Base-by-base conservation (phyloP, 2,888 invertebrate species). In the Pyrocoelia pectoralis region DNA sequence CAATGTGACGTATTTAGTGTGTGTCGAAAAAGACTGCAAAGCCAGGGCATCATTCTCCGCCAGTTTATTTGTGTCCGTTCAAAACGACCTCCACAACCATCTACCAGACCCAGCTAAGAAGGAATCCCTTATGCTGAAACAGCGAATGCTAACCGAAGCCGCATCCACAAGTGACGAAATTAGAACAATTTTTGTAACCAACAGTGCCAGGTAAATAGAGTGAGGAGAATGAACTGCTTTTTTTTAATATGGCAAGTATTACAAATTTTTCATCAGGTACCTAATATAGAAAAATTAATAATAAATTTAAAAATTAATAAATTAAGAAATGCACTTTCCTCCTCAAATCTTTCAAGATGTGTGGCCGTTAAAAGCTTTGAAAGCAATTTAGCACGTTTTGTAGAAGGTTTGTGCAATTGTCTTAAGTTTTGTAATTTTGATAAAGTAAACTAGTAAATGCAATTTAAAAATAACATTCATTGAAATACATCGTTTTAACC, bases 391-490 rank as follows among this genome's bases (percentile, higher is more conserved):
- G 8, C 38, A 9, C 10, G 38, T n/a, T 38, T 38, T 38, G 38
- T 24, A 24, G 24, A 38, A 38, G 10, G 38, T 38, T 38, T 38
- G 38, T 38, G 38, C 38, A 38, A n/a, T 38, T 38, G 38, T 38
- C 38, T 38, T 38, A 38, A 6, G 38, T 38, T 38, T 38, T 38
- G 38, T 38, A 38, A 38, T 38, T 38, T 38, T 38, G 38, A 38
- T 38, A 38, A 38, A 38, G 10, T 38, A 6, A 38, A 38, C 8
- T 24, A 3, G 4, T 24, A 24, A 24, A n/a, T n/a, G n/a, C 24
- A 24, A 24, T 24, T 24, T 24, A 6, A 6, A 6, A 38, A 2
- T 38, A 12, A 6, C 3, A 38, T 38, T 38, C 3, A 12, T 9
- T 6, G n/a, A 38, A 6, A 6, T 9, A 6, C 12, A 38, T 6